Conservation (phyloP, 1,140 invertebrate species). For the Acromyrmex heyeri region DNA sequence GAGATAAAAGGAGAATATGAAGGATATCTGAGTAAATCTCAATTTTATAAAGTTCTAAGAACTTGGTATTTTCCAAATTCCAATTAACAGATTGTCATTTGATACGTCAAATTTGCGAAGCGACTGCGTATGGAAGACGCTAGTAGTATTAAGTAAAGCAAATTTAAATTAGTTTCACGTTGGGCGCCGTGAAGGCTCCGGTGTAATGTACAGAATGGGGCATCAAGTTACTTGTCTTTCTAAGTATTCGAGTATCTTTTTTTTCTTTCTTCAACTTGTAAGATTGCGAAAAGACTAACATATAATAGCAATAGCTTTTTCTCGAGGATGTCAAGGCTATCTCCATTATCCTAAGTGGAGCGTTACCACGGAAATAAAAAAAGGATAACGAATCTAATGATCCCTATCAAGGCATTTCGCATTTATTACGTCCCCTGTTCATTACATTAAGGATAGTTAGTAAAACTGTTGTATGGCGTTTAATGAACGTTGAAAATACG, state of each 20-base stretch:
- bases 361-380: constrained; percentile 39
- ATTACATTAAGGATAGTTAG: constrained; percentile 42
- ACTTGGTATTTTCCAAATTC: neutral
- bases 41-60: neutral
- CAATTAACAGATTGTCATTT: constrained; percentile 20
- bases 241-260: constrained; percentile 3
- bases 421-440: constrained; percentile 26
- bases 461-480: neutral
- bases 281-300: constrained; percentile 18
- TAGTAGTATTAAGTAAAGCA: constrained; percentile 9
- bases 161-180: constrained; percentile 35
- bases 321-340: constrained; percentile 66
- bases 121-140: neutral
- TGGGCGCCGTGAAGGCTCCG: neutral
- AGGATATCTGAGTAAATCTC: neutral
- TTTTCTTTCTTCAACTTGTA: neutral
- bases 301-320: constrained; percentile 33
- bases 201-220: neutral
- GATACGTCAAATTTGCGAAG: neutral
- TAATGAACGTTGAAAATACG: constrained; percentile 5
- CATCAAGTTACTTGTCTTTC: constrained; percentile 30
- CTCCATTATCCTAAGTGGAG: constrained; percentile 61
- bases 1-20: neutral
- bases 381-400: constrained; percentile 51
- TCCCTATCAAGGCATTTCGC: constrained; percentile 34